Percentiles rank a stretch among this genome's conserved stretches.
phyloP scores from a whole-genome alignment of 2,113 vertebrate genomes.

The Empidonax traillii region DNA sequence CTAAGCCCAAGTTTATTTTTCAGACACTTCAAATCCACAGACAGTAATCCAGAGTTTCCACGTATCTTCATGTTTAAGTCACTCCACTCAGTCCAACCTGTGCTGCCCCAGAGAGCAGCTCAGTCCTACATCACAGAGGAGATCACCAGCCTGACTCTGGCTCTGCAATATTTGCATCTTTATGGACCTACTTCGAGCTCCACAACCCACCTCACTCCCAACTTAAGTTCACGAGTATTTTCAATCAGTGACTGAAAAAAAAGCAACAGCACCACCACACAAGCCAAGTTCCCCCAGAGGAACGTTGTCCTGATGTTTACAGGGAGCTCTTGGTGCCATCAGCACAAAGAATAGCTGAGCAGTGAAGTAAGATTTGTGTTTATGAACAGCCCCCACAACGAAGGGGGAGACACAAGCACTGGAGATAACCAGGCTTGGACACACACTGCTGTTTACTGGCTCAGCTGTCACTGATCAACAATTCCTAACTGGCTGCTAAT shows the following conservation, averaged over 20 bases:
- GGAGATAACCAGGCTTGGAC: conserved; percentile 8
- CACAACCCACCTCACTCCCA: not conserved
- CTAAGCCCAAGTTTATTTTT: not conserved
- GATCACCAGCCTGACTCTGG: not conserved
- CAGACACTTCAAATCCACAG: not conserved
- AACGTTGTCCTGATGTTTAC: not conserved
- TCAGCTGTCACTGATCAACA: not conserved
- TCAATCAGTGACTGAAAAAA: not conserved
- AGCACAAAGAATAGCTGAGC: not conserved
- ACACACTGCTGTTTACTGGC: not conserved
- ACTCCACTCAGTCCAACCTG: not conserved
- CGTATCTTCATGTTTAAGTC: not conserved
- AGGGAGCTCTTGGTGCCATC: not conserved
- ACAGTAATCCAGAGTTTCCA: not conserved
- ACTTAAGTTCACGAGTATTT: not conserved
- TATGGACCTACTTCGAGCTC: not conserved
- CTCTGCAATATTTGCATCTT: not conserved
- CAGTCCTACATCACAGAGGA: not conserved
- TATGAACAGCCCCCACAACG: not conserved
- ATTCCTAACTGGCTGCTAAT: not conserved
- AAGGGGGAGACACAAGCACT: not conserved
- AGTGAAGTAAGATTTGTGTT: conserved; percentile 33
- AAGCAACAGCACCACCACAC: accelerated
- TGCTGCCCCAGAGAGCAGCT: not conserved
- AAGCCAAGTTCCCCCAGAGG: not conserved